A percentile compares a stretch with the other conserved stretches of the same genome.
phyloP scores from a whole-genome alignment of 2,113 vertebrate species.

The Thoracochromis brauschi region DNA sequence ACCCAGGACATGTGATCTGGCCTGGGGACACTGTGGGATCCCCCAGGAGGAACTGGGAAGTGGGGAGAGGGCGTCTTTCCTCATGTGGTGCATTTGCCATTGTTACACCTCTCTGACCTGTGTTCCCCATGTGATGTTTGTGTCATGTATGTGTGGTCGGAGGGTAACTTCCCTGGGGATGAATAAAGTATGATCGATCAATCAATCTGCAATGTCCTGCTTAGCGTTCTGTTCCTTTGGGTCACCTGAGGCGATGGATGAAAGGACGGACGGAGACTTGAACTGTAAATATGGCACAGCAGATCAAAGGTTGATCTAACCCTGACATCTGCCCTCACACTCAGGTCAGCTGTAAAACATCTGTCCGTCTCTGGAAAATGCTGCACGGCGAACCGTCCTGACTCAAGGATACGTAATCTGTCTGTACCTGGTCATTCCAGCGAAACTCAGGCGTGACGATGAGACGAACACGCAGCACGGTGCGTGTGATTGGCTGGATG shows the following conservation, averaged over 20 bases:
- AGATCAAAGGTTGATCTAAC: background rate
- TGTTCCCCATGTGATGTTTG: background rate
- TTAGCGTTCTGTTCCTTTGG: background rate
- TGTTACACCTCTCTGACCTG: background rate
- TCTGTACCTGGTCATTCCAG: constrained; percentile 91
- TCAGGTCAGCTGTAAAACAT: background rate
- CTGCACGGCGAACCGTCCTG: accelerated
- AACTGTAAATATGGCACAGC: background rate
- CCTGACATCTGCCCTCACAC: background rate
- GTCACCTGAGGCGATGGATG: background rate
- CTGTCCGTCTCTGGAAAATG: accelerated
- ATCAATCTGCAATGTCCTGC: background rate
- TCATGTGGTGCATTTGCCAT: accelerated
- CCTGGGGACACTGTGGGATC: background rate
- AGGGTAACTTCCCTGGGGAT: background rate
- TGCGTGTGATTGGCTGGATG: constrained; percentile 96
- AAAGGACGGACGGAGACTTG: background rate
- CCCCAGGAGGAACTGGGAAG: background rate
- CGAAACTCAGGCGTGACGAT: constrained; percentile 84
- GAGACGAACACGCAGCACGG: constrained; percentile 87
- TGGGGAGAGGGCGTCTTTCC: background rate
- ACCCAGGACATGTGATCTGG: background rate
- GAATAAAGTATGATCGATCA: background rate
- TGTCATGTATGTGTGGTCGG: background rate
- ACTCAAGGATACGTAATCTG: background rate